phyloP scores from a whole-genome alignment of 2,797 vertebrate genomes.

The Chaunax sp. region DNA sequence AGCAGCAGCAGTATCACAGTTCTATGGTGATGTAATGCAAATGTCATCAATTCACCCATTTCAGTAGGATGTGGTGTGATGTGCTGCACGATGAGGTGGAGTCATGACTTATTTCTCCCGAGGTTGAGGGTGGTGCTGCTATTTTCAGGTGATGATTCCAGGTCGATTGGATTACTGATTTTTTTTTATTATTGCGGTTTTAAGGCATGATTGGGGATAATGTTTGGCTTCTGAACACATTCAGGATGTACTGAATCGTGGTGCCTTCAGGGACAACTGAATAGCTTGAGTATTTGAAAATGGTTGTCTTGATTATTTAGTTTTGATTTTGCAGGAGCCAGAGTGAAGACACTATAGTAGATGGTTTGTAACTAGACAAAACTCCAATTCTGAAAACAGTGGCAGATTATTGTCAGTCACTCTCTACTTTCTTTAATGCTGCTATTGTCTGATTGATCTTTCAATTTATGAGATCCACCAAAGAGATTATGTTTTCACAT shows the following conservation, averaged over 20 bases:
- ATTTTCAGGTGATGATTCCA: slow-evolving; percentile 53
- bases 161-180: slow-evolving; percentile 61
- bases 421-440: too few species aligned
- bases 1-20: slow-evolving; percentile 37
- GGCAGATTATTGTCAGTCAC: not conserved
- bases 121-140: slow-evolving; percentile 13
- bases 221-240: slow-evolving; percentile 27
- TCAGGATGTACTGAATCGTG: not conserved
- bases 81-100: slow-evolving; percentile 10
- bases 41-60: slow-evolving; percentile 48
- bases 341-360: not conserved
- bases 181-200: slow-evolving; percentile 35
- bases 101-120: slow-evolving; percentile 21
- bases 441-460: too few species aligned
- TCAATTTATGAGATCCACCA: too few species aligned
- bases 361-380: too few species aligned
- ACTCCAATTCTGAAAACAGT: too few species aligned
- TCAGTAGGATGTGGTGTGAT: slow-evolving; percentile 4
- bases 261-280: not conserved
- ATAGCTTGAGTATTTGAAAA: not conserved
- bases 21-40: slow-evolving; percentile 58
- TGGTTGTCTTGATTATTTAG: not conserved
- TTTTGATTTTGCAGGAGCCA: not conserved
- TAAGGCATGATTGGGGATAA: slow-evolving; percentile 26
- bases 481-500: too few species aligned